Percentiles rank a stretch among this genome's conserved stretches.
These are phyloP conservation scores for Peromyscus attwateri DNA, from an alignment of 2,797 vertebrate species.

Conservation along the genomic window DNA sequence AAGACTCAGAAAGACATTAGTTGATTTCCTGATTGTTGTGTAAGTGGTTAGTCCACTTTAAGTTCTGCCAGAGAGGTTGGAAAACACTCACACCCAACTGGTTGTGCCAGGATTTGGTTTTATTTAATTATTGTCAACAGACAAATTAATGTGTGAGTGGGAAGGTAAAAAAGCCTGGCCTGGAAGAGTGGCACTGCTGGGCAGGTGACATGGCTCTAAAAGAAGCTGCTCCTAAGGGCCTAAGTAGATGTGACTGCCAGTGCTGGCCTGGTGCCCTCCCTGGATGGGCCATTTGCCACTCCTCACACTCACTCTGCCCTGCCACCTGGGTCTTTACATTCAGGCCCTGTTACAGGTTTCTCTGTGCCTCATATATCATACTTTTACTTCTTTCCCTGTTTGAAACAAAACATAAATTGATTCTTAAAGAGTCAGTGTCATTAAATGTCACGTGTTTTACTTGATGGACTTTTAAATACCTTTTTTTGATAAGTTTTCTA, in stretches of 20 bases:
- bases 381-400: background rate
- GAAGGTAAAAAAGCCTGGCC: background rate
- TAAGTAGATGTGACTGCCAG: background rate
- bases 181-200: too few relatives aligned
- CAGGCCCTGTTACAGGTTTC: background rate
- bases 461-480: background rate
- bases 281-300: background rate
- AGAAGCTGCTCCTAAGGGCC: background rate
- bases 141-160: background rate
- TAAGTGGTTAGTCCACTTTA: conserved; percentile 49
- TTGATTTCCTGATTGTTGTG: conserved; percentile 6
- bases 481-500: background rate
- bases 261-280: too few relatives aligned
- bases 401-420: background rate
- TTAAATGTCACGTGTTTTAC: background rate
- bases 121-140: conserved; percentile 42
- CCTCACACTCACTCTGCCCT: too few relatives aligned
- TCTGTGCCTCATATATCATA: background rate
- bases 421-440: background rate
- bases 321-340: background rate
- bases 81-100: conserved; percentile 7
- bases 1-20: background rate
- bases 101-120: conserved; percentile 39
- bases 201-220: background rate
- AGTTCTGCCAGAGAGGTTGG: background rate